Percentiles rank a stretch among this genome's conserved stretches.
These are phyloP conservation scores for Leptodactylus fallax DNA, from an alignment of 2,797 vertebrate genomes.

Conservation along the genomic window DNA sequence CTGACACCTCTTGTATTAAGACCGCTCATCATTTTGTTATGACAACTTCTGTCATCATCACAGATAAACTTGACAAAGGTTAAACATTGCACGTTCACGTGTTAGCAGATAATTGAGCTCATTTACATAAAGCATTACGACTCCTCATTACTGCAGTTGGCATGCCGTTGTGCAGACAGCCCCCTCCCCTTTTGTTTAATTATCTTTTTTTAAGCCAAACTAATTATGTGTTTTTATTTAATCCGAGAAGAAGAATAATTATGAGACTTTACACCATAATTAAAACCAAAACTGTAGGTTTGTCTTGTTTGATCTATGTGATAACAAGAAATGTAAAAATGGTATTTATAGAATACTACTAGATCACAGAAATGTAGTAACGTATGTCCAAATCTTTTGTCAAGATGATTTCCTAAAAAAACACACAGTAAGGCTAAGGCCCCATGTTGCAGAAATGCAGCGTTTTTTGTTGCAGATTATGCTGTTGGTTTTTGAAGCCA, in stretches of 20 bases:
- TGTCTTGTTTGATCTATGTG: neutral
- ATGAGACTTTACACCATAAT: slow-evolving; percentile 11
- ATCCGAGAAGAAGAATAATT: neutral
- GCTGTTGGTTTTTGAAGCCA: no score
- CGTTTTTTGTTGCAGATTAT: no score
- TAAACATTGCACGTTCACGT: neutral
- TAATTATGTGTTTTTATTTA: slow-evolving; percentile 35
- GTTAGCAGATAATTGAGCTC: slow-evolving; percentile 27
- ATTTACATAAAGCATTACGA: slow-evolving; percentile 32
- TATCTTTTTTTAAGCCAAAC: slow-evolving; percentile 29
- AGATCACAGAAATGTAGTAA: no score
- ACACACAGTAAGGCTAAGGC: no score
- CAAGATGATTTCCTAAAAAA: no score
- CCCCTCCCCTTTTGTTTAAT: neutral
- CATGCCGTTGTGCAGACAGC: neutral
- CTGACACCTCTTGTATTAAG: slow-evolving; percentile 1
- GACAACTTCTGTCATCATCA: slow-evolving; percentile 25
- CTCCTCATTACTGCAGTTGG: slow-evolving; percentile 2
- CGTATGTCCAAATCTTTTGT: no score
- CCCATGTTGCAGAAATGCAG: no score
- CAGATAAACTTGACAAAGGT: slow-evolving; percentile 35
- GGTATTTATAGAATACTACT: neutral
- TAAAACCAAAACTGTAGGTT: neutral
- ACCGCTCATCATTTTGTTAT: slow-evolving; percentile 43
- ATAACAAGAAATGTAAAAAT: neutral